These are phyloP conservation scores for Butastur rufipennis DNA, from an alignment of 2,113 vertebrate species.

Conservation along the genomic window DNA sequence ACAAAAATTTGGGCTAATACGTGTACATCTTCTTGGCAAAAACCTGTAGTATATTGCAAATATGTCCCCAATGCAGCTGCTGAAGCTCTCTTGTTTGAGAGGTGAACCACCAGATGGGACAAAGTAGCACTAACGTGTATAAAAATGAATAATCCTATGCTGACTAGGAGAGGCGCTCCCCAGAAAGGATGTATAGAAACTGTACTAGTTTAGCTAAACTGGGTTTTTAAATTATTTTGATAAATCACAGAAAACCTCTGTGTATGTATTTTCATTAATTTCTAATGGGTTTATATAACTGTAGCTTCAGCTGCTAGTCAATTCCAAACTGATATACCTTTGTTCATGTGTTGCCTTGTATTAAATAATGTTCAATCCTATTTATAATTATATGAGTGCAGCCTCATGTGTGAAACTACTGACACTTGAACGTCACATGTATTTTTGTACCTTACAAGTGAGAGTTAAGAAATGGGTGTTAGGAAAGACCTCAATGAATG, in stretches of 20 bases:
- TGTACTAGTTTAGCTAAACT: neutral
- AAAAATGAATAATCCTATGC: neutral
- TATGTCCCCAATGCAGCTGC: neutral
- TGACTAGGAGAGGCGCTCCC: neutral
- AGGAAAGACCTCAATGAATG: neutral
- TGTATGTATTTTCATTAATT: neutral
- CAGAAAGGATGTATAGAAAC: neutral
- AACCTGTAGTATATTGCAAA: neutral
- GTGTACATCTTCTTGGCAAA: neutral
- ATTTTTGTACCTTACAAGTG: neutral
- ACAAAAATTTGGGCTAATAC: neutral
- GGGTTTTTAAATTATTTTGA: neutral
- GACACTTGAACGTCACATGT: neutral
- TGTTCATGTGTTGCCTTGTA: neutral
- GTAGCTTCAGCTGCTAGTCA: neutral
- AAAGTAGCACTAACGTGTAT: neutral
- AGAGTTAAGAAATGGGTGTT: neutral
- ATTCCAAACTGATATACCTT: neutral
- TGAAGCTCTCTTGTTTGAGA: neutral
- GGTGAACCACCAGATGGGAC: neutral
- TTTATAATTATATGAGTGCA: neutral
- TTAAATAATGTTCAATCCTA: neutral
- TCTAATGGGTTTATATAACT: neutral
- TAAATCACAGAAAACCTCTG: neutral
- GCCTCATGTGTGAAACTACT: neutral